A percentile compares a stretch with the other conserved stretches of the same genome.
Conservation (phyloP, 2,888 invertebrate species). For the Apamea epomidion region DNA sequence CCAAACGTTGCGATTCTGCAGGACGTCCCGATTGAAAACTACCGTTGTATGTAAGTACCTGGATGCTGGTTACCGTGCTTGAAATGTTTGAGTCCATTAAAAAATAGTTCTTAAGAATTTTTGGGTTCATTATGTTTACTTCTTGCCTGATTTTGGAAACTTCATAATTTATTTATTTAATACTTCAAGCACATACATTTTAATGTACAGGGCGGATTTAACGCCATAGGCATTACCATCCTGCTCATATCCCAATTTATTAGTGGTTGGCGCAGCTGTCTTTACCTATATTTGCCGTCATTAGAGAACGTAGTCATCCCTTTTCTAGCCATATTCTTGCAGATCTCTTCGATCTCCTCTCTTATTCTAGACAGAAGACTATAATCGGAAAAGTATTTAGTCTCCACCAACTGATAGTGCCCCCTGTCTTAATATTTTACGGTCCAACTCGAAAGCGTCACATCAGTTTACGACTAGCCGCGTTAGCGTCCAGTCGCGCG, state of each 20-base stretch:
- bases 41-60: background rate
- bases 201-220: too few species aligned
- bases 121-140: background rate
- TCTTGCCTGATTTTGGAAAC: background rate
- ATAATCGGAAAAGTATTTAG: too few species aligned
- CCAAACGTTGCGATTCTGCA: background rate
- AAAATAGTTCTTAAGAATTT: background rate
- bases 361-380: too few species aligned
- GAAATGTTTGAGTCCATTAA: too few species aligned
- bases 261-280: background rate
- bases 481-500: background rate
- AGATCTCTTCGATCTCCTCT: too few species aligned
- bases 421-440: background rate
- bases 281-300: too few species aligned
- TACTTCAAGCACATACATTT: too few species aligned
- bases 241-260: background rate
- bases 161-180: too few species aligned
- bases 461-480: slow-evolving; percentile 7
- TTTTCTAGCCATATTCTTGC: too few species aligned
- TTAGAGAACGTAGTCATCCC: too few species aligned
- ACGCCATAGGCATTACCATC: too few species aligned
- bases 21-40: background rate
- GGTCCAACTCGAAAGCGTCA: slow-evolving; percentile 6
- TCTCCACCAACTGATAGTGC: slow-evolving; percentile 1
- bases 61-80: background rate